Conservation (phyloP, 2,113 vertebrate genomes). For the Misgurnus anguillicaudatus region DNA sequence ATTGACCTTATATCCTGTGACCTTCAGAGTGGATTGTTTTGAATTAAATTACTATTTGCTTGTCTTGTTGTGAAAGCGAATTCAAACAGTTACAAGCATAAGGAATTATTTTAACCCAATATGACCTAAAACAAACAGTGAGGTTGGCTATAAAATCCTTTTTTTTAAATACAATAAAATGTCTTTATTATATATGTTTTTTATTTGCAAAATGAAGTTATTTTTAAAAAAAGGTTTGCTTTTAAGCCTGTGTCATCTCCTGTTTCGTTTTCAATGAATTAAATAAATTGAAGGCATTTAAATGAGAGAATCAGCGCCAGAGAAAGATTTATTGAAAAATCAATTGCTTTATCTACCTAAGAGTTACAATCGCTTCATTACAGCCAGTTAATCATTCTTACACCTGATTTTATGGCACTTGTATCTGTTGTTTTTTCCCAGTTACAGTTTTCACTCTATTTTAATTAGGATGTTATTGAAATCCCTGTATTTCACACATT, state of each 20-base stretch:
- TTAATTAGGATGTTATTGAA: too few relatives aligned
- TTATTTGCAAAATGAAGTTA: too few relatives aligned
- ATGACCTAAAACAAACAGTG: too few relatives aligned
- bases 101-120: too few relatives aligned
- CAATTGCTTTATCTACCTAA: slow-evolving; percentile 89
- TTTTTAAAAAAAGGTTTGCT: slow-evolving; percentile 26
- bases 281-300: slow-evolving; percentile 79
- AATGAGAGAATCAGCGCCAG: slow-evolving; percentile 70
- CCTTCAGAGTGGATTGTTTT: background rate
- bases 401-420: slow-evolving; percentile 72
- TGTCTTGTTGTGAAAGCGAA: too few relatives aligned
- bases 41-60: background rate
- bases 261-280: slow-evolving; percentile 59
- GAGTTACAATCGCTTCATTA: slow-evolving; percentile 84
- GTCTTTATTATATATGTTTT: background rate
- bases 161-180: background rate
- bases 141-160: too few relatives aligned
- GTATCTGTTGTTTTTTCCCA: slow-evolving; percentile 62
- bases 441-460: background rate
- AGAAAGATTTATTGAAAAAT: slow-evolving; percentile 87
- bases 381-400: slow-evolving; percentile 80
- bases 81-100: too few relatives aligned
- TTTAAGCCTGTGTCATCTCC: slow-evolving; percentile 58
- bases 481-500: too few relatives aligned
- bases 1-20: background rate